Base-by-base conservation (phyloP, 2,888 invertebrate genomes). In the Drosophila maculinotata region DNA sequence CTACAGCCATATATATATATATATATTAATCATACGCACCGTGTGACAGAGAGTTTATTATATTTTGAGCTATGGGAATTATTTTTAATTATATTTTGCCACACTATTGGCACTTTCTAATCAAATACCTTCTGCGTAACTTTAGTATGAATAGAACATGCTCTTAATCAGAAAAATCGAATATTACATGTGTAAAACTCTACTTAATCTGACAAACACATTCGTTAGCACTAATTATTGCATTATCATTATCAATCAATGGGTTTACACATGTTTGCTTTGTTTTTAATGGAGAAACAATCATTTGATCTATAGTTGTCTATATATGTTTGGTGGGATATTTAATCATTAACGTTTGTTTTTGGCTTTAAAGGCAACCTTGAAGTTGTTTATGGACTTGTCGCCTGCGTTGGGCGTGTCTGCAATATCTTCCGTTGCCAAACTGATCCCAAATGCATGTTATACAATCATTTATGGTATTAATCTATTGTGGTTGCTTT, bases 21-120 rank as follows among this genome's bases (percentile, higher is more conserved):
- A n/a, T n/a, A 36, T 28, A 51, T 66, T 41, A 58, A 47, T 54
- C 58, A 72, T 69, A 66, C 72, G 69, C 58, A 58, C 35, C 14
- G 25, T 54, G 15, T 33, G 33, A 42, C 47, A 4, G 9, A 28
- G 14, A 23, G 15, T 20, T n/a, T 33, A 23, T 20, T 20, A 20
- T 20, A 20, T 4, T 20, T 3, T 20, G 20, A n/a, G 20, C 1
- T 7, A 36, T 15, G 7, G 12, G 2, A 31, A 31, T 12, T 31
- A 20, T 20, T 2, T 20, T 20, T 20, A 4, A 20, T 20, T 20
- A 20, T 20, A 20, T 20, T 20, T 20, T 20, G 20, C n/a, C n/a
- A n/a, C n/a, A n/a, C n/a, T n/a, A n/a, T n/a, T n/a, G n/a, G n/a
- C n/a, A n/a, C n/a, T n/a, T n/a, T n/a, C n/a, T n/a, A n/a, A n/a